phyloP scores from a whole-genome alignment of 2,113 vertebrate species.

The Hemichromis elongatus region DNA sequence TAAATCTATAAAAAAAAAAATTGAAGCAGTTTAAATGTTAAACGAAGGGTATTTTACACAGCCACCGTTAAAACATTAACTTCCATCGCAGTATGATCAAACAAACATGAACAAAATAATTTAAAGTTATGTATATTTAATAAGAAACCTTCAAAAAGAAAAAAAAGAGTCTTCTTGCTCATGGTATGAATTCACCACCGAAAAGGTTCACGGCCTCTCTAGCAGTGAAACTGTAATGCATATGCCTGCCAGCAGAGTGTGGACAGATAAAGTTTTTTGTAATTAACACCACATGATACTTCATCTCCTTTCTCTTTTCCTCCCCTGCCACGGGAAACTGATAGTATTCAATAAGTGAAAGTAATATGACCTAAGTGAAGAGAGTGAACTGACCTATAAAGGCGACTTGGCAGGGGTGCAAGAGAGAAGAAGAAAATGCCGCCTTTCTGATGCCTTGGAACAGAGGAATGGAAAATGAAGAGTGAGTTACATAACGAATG shows the following conservation, averaged over 20 bases:
- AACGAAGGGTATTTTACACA: neutral
- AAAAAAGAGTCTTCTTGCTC: neutral
- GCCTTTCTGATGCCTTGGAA: conserved; percentile 17
- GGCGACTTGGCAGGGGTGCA: conserved; percentile 24
- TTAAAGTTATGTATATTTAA: neutral
- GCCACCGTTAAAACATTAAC: neutral
- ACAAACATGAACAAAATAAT: neutral
- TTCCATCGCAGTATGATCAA: neutral
- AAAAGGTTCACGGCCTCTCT: neutral
- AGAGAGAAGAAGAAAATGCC: neutral
- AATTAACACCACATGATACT: conserved; percentile 40
- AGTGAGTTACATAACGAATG: neutral
- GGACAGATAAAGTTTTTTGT: conserved; percentile 37
- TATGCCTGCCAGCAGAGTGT: neutral
- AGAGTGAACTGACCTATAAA: conserved; percentile 1
- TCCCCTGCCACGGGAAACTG: conserved; percentile 53
- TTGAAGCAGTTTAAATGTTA: neutral
- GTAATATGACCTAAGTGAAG: conserved; percentile 29
- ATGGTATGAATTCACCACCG: neutral
- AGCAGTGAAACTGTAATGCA: conserved; percentile 12
- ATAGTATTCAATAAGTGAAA: conserved; percentile 46
- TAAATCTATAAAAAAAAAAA: neutral
- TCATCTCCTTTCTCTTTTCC: conserved; percentile 16
- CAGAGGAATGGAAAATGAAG: conserved; percentile 28
- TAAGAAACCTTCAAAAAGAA: neutral